Evolutionary conservation across 2,888 invertebrate genomes (phyloP).

Genomic region (Galerucella calmariensis): DNA sequence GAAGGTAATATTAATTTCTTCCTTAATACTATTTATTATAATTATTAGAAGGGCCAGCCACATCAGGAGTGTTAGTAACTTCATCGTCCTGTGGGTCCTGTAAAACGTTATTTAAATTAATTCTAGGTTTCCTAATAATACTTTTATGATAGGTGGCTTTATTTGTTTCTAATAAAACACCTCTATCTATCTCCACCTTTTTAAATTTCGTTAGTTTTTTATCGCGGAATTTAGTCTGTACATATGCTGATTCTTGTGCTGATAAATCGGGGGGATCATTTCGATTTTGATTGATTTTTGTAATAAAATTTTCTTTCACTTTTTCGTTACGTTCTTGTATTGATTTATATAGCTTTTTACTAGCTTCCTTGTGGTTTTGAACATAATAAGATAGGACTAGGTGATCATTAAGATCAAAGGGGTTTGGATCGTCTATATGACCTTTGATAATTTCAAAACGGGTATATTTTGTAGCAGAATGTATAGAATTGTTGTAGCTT

Average conservation of each 20-base stretch:
- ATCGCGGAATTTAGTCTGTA: constrained; percentile 1
- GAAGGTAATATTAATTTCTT: no score
- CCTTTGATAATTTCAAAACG: constrained; percentile 31
- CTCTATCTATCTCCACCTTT: not conserved
- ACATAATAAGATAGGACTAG: constrained; percentile 19
- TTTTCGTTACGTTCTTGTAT: constrained; percentile 16
- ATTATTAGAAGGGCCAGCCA: no score
- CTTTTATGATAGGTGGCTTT: constrained; percentile 5
- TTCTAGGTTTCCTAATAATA: not conserved
- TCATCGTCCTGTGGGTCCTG: not conserved
- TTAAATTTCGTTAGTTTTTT: not conserved
- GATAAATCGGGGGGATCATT: constrained; percentile 10
- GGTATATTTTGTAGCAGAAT: no score
- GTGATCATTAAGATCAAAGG: constrained; percentile 17
- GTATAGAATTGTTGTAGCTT: no score
- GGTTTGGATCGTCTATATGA: constrained; percentile 28
- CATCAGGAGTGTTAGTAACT: not conserved
- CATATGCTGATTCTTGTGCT: constrained; percentile 5
- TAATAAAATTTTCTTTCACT: not conserved
- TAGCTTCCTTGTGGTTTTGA: constrained; percentile 13
- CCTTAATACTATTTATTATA: no score
- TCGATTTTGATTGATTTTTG: not conserved
- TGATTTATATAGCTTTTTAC: constrained; percentile 8
- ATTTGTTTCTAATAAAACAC: not conserved
- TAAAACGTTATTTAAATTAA: not conserved